phyloP scores from a whole-genome alignment of 2,888 invertebrate species.

The Drosophila leonis region DNA sequence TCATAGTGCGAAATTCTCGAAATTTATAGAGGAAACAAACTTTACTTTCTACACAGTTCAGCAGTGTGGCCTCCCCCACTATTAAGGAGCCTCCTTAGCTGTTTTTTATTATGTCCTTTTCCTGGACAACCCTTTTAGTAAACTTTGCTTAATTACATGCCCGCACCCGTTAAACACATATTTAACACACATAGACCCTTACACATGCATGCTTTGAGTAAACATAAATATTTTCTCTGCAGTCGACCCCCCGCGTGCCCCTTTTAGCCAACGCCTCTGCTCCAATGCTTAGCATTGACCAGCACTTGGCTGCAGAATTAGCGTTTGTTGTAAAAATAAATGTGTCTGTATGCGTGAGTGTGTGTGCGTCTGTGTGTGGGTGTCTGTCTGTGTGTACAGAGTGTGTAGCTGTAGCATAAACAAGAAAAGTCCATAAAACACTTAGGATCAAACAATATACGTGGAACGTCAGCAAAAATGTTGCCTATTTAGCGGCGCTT shows the following conservation, averaged over 20 bases:
- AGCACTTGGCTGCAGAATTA: constrained; percentile 56
- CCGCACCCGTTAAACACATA: constrained; percentile 76
- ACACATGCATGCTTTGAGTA: constrained; percentile 12
- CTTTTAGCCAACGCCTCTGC: neutral
- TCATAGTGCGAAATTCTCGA: neutral
- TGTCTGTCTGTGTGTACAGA: constrained; percentile 11
- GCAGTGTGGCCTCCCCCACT: neutral
- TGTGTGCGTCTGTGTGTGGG: neutral
- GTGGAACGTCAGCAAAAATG: constrained; percentile 41
- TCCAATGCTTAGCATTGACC: constrained; percentile 21
- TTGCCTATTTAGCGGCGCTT: constrained; percentile 58
- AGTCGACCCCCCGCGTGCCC: neutral
- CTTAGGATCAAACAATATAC: constrained; percentile 72
- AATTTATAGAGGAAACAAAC: neutral
- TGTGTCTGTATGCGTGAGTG: constrained; percentile 16
- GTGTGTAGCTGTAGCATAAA: constrained; percentile 57
- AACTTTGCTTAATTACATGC: constrained; percentile 76
- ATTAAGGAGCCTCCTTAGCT: neutral
- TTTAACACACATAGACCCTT: constrained; percentile 49
- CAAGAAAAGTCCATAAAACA: constrained; percentile 82
- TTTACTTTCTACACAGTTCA: constrained; percentile 2
- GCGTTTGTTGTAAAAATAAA: constrained; percentile 52
- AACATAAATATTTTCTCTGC: constrained; percentile 56
- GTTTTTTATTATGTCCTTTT: neutral
- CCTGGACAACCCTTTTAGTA: constrained; percentile 68